phyloP scores from a whole-genome alignment of 2,797 vertebrate species.

The Sebastes itinus region DNA sequence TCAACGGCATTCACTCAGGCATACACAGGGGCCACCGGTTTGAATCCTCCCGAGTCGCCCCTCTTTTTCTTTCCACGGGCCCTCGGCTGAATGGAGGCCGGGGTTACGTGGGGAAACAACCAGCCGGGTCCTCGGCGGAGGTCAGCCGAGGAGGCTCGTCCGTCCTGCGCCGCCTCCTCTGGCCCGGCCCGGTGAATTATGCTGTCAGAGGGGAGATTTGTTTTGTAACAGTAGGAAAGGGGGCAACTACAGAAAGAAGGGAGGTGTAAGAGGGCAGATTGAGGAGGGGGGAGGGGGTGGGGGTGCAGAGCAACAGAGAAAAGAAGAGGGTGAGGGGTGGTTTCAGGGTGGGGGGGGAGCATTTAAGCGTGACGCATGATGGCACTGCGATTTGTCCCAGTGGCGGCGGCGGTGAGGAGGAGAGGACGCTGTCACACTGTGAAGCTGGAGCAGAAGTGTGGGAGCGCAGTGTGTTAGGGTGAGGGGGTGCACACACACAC shows the following conservation, averaged over 20 bases:
- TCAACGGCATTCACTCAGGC: constrained; percentile 72
- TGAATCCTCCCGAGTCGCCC: constrained; percentile 62
- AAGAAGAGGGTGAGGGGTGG: constrained; percentile 37
- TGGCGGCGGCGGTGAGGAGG: constrained; percentile 26
- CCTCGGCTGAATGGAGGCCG: constrained; percentile 39
- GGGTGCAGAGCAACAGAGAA: constrained; percentile 45
- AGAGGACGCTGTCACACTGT: constrained; percentile 58
- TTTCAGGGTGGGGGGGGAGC: background rate
- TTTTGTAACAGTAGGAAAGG: constrained; percentile 68
- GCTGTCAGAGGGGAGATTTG: constrained; percentile 76
- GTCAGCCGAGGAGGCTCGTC: constrained; percentile 66
- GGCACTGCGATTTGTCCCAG: constrained; percentile 64
- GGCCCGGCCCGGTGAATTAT: constrained; percentile 67
- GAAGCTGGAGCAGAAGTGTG: constrained; percentile 52
- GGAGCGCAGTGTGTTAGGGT: constrained; percentile 38
- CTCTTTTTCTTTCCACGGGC: constrained; percentile 64
- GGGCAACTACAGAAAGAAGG: constrained; percentile 39
- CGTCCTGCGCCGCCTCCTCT: constrained; percentile 24
- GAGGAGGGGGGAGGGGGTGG: background rate
- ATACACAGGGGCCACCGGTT: constrained; percentile 68
- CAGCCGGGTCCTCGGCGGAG: constrained; percentile 59
- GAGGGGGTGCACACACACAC: background rate
- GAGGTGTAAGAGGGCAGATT: constrained; percentile 33
- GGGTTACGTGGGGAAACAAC: constrained; percentile 59
- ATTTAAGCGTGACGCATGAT: constrained; percentile 62